Conservation (phyloP, 2,888 invertebrate genomes). For the Orchesellides sinensis region DNA sequence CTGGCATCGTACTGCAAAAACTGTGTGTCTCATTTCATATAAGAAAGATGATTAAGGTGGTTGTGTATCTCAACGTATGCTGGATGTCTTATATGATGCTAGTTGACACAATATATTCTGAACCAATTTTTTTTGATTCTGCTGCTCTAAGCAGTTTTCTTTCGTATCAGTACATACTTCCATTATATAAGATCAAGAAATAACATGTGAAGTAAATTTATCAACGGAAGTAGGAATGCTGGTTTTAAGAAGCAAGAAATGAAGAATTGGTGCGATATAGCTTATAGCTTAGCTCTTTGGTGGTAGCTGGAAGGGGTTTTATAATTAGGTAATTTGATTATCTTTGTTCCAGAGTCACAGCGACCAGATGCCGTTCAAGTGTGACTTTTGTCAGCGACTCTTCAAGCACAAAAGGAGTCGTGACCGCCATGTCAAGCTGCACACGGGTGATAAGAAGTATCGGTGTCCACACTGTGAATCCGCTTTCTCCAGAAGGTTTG, state of each 20-base stretch:
- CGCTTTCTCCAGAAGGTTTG: conserved; percentile 93
- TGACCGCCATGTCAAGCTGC: conserved; percentile 95
- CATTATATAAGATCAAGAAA: too few relatives aligned
- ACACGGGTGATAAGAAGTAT: conserved; percentile 94
- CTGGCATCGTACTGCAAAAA: too few relatives aligned
- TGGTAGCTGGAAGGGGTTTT: conserved; percentile 58
- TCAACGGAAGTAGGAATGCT: too few relatives aligned
- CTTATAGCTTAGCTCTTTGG: neutral
- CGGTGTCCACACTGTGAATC: conserved; percentile 94
- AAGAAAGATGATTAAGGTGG: too few relatives aligned
- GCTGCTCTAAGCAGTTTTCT: neutral
- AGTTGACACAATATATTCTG: too few relatives aligned
- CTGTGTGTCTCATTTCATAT: too few relatives aligned
- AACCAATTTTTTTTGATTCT: neutral
- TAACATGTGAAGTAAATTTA: too few relatives aligned
- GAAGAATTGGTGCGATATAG: conserved; percentile 19
- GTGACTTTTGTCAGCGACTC: conserved; percentile 92
- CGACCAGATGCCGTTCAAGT: conserved; percentile 94
- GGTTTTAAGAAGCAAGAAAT: conserved; percentile 37
- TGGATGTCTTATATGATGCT: too few relatives aligned
- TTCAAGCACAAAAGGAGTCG: conserved; percentile 97
- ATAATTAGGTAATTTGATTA: conserved; percentile 64
- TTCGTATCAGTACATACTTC: conserved; percentile 34
- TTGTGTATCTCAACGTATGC: too few relatives aligned
- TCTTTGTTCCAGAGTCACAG: conserved; percentile 85